A percentile compares a stretch with the other conserved stretches of the same genome.
These are phyloP conservation scores for Monopterus albus DNA, from an alignment of 2,113 vertebrate species.

Conservation along the genomic window DNA sequence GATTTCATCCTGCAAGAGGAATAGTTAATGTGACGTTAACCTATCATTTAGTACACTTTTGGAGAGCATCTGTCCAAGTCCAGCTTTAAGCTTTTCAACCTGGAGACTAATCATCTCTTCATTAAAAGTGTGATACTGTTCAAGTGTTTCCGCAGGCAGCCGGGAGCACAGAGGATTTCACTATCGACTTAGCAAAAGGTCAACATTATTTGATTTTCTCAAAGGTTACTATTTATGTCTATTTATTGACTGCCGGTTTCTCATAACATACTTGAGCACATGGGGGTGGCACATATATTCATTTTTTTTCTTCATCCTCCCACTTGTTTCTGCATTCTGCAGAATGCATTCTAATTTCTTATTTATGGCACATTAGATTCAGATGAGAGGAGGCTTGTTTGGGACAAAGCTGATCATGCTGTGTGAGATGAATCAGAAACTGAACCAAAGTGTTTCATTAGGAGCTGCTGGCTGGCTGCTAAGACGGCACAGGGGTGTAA, in stretches of 20 bases:
- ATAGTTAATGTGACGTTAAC: slow-evolving; percentile 65
- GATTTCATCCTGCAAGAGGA: slow-evolving; percentile 25
- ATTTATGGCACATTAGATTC: slow-evolving; percentile 51
- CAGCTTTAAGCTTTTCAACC: slow-evolving; percentile 63
- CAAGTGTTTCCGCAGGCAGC: slow-evolving; percentile 56
- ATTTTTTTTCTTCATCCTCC: slow-evolving; percentile 36
- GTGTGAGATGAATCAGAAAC: slow-evolving; percentile 60
- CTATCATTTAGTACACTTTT: slow-evolving; percentile 67
- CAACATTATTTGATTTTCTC: slow-evolving; percentile 75
- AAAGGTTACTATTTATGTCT: slow-evolving; percentile 77
- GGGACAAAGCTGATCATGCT: slow-evolving; percentile 59
- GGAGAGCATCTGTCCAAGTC: slow-evolving; percentile 62
- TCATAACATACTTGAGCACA: slow-evolving; percentile 49
- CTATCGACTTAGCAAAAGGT: slow-evolving; percentile 71
- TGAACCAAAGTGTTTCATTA: slow-evolving; percentile 75
- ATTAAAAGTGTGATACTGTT: slow-evolving; percentile 66
- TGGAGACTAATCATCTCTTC: slow-evolving; percentile 69
- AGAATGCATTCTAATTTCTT: slow-evolving; percentile 47
- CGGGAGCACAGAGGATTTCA: slow-evolving; percentile 61
- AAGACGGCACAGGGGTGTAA: slow-evolving; percentile 49
- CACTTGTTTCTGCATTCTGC: slow-evolving; percentile 26
- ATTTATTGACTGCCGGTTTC: slow-evolving; percentile 65
- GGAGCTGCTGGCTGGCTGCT: slow-evolving; percentile 64
- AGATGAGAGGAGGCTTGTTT: slow-evolving; percentile 49
- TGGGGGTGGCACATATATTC: not conserved